A percentile compares a stretch with the other conserved stretches of the same genome.
phyloP scores from a whole-genome alignment of 1,140 invertebrate genomes.

The Drosophila albomicans region DNA sequence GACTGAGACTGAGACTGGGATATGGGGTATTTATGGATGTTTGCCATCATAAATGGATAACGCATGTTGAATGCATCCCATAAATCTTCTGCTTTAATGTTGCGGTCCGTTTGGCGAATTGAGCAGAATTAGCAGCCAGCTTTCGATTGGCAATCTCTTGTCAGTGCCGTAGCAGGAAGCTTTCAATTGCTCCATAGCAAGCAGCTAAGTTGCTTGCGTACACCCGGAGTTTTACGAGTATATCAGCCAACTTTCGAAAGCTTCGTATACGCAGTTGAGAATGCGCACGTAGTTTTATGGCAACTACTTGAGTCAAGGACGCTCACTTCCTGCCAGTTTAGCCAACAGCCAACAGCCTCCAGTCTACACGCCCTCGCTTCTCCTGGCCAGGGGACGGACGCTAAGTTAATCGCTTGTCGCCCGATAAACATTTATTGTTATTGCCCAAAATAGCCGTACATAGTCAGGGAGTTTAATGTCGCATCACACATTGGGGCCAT shows the following conservation, averaged over 20 bases:
- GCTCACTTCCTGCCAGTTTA: no score
- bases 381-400: neutral
- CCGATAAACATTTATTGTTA: constrained; percentile 26
- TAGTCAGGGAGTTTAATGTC: constrained; percentile 4
- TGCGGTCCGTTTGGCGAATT: no score
- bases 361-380: neutral
- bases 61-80: neutral
- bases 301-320: no score
- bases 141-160: neutral
- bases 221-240: no score
- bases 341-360: no score
- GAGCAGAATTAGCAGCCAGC: no score
- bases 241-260: no score
- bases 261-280: no score
- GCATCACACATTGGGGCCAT: constrained; percentile 21
- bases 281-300: no score
- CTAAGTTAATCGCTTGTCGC: constrained; percentile 17
- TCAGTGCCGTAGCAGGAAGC: constrained; percentile 6
- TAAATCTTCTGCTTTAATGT: constrained; percentile 3
- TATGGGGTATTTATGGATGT: constrained; percentile 6
- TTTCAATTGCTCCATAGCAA: neutral
- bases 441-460: neutral
- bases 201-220: neutral
- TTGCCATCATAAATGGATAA: constrained; percentile 19
- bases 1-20: neutral